Base-by-base conservation (phyloP, 2,113 vertebrate species). In the Carassius gibelio region DNA sequence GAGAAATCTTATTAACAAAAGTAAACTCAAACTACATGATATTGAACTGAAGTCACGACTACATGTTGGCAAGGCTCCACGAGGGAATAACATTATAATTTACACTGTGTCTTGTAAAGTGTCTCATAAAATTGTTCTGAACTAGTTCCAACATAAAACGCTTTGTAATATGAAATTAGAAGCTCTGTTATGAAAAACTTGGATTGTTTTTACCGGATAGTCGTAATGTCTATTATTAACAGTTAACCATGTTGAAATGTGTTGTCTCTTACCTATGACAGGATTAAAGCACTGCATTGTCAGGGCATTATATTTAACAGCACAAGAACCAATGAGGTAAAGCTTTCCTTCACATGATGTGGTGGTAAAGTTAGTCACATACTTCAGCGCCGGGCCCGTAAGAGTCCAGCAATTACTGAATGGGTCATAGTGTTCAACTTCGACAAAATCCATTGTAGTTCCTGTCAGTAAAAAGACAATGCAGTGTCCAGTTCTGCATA, bases 201-300 rank as follows among this genome's bases (percentile, higher is more conserved):
- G 19, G 68, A 21, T 68, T 68, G 66, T 36, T 72, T 72, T 72
- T 74, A 23, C 11, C 23, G 71, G 42, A 74, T 74, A 74, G 19
- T 45, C 2, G 8, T 9, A 17, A 36, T 21, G 9, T 23, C 34
- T 71, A 71, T 71, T 71, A 48, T 13, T 45, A 48, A 71, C 3
- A 0, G 34, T 71, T 71, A 71, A 42, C 68, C 71, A 48, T 5
- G 9, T 1, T 71, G 68, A 71, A 21, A 72, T 23, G 52, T 72
- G 15, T 36, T 61, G 30, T 42, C 77, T 82, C 90, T 90, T 90
- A 99, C 98, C 97, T 95, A 96, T 97, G 7, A 95, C 93, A 0
- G 98, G 98, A 91, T 95, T 99, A 94, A 98, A 99, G 94, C 98
- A 97, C 92, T 99, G 98, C 90, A 99, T 94, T 21, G 98, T 96